Evolutionary conservation across 1,140 invertebrate species (phyloP), one percentile per base, ranked within the genome.

Genomic region (Spodoptera litura): DNA sequence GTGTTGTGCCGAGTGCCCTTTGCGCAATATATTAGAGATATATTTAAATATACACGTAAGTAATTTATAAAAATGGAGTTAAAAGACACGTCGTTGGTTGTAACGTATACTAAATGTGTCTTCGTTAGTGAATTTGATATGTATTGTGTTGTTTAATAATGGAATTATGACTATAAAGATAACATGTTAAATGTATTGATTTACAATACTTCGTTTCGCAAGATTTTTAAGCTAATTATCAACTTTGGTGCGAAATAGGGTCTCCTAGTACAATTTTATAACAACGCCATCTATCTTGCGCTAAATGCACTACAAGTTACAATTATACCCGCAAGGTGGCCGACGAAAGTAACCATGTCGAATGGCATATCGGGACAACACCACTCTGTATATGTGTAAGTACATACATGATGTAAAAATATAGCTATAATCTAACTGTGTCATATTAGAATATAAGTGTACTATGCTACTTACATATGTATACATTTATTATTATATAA

Each of bases 401-500:
- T 91, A 92, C 89, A 89, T 89, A 85, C 83, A 87, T 82, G 79
- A 86, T 89, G 87, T 91, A 92, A 93, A 77, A 92, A 91, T 80
- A 82, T 93, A 93, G 91, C 64, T 85, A 85, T 91, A 93, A 88
- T 87, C 84, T 93, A 93, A 94, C 91, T 94, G 93, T 94, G 93
- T 93, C 93, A 94, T 94, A 94, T 89, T 94, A 94, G 93, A 80
- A 38, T 58, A 52, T 93, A 93, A 94, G 93, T 90, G 87, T 93
- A 91, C 88, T 93, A 94, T 93, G 87, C 93, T 94, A 93, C 90
- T 93, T 94, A 92, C 88, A 87, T 93, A 93, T 91, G 81, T 83
- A 91, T 91, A 90, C 86, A 91, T 90, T 31, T 89, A 92, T 89
- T 88, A 87, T 86, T 91, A 93, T 90, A 89, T 93, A 90, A 88